phyloP scores from a whole-genome alignment of 2,797 vertebrate species.

The Pristis pectinata region DNA sequence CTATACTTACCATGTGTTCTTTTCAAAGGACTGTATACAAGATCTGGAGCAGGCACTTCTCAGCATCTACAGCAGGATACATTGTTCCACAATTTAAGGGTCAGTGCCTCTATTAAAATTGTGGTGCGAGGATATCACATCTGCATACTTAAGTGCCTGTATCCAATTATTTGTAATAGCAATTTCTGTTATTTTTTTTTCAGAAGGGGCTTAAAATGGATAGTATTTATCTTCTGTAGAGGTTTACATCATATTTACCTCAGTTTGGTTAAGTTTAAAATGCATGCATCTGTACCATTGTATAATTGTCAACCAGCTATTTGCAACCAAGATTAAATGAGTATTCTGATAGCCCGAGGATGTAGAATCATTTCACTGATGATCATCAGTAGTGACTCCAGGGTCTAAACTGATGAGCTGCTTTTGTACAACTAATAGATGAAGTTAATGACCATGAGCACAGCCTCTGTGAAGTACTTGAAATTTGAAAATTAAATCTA shows the following conservation, averaged over 20 bases:
- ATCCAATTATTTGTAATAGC: neutral
- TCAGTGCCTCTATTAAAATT: neutral
- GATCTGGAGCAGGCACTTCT: neutral
- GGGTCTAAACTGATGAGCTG: neutral
- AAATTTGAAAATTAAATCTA: conserved; percentile 11
- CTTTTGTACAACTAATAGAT: neutral
- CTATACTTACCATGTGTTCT: neutral
- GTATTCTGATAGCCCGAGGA: neutral
- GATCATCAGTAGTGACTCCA: neutral
- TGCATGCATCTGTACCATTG: neutral
- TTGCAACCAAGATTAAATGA: neutral
- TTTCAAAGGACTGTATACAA: neutral
- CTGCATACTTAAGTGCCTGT: neutral
- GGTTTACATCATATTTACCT: neutral
- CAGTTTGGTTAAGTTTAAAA: neutral
- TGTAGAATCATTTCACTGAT: conserved; percentile 9
- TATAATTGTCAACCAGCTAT: neutral
- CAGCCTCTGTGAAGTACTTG: neutral
- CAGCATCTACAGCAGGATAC: neutral
- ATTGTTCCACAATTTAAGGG: neutral
- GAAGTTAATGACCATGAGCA: neutral
- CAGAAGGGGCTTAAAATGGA: neutral
- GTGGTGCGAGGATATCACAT: neutral
- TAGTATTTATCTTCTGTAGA: neutral
- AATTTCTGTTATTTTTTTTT: neutral